Base-by-base conservation (phyloP, 2,888 invertebrate genomes). In the Pseudolycoriella hygida region DNA sequence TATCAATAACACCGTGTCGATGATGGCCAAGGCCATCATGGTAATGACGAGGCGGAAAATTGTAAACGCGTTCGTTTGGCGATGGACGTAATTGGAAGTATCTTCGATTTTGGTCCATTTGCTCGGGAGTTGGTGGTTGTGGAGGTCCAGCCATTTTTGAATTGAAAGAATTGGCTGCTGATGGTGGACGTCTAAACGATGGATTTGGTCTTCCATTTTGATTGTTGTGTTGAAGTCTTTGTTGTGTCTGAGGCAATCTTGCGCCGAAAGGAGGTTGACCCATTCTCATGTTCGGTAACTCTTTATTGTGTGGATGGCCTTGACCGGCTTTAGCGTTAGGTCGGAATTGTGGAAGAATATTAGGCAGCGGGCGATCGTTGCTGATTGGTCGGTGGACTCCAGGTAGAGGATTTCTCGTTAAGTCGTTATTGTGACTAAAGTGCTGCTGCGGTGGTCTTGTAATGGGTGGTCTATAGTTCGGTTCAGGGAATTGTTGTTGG, bases 321-420 rank as follows among this genome's bases (percentile, higher is more conserved):
- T 64, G 66, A 1, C 69, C 69, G 3, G 70, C 60, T 53, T 75
- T 73, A 2, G 74, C 73, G 53, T 77, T 79, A 0, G 80, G 80
- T 30, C 80, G 67, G 53, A 80, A 80, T 54, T 80, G 80, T 1
- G 80, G 80, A 18, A 80, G 57, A 53, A 80, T 80, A 53, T 80
- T 80, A 1, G 80, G 80, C 39, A 76, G 55, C 46, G 62, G 15
- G 4, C 39, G 62, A 50, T 63, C 58, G 3, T 64, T 66, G 40
- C 57, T 59, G 48, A 17, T 10, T 39, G 17, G 39, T 17, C 62
- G 59, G 50, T 66, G 66, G 49, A 66, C 66, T 3, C 66, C 66
- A 1, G 66, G 66, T 47, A 64, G 50, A 3, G 66, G 66, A 55
- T 67, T 68, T 67, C 68, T 68, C 32, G 39, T 17, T 10, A 39